Base-by-base conservation (phyloP, 2,113 vertebrate species). In the Platichthys flesus region DNA sequence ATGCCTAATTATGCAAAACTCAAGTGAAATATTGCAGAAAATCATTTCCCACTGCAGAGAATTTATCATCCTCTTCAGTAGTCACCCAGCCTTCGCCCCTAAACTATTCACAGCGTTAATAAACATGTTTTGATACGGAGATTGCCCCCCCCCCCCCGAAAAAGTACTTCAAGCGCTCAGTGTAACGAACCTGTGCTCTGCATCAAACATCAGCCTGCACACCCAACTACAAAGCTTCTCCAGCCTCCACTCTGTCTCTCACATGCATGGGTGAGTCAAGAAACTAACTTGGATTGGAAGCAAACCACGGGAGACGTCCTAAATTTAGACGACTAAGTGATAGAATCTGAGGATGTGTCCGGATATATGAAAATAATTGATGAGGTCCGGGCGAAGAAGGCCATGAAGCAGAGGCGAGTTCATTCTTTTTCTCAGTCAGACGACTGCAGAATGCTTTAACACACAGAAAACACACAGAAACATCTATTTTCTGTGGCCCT, bases 1-100 rank as follows among this genome's bases (percentile, higher is more conserved):
- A 13, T 57, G 82, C 68, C 81, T 88, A 86, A 90, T 92, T 90
- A 89, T 86, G 87, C 72, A 87, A 90, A 84, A 88, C 77, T 77
- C 72, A 21, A 55, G 68, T 81, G 77, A 86, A 92, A 88, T 84
- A 85, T 79, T 78, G 64, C 70, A 82, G 86, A 85, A 89, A 90
- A 87, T 86, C 7, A 84, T 84, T 81, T 84, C 61, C 63, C 12
- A 45, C 68, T 70, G 61, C 68, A 42, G 57, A 82, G 68, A 86
- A 84, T 84, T 73, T 71, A 89, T 90, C 85, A 61, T 51, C 69
- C 67, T 74, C 24, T 71, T 62, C 71, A 31, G 70, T 66, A 80
- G 78, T 84, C 78, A 82, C 12, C 74, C 72, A 74, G 63, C 73
- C 61, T 54, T 63, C 58, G 13, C 60, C 40, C 40, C 14, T 2